Evolutionary conservation across 1,140 invertebrate genomes (phyloP).

Genomic region (Mactra quadrangularis): DNA sequence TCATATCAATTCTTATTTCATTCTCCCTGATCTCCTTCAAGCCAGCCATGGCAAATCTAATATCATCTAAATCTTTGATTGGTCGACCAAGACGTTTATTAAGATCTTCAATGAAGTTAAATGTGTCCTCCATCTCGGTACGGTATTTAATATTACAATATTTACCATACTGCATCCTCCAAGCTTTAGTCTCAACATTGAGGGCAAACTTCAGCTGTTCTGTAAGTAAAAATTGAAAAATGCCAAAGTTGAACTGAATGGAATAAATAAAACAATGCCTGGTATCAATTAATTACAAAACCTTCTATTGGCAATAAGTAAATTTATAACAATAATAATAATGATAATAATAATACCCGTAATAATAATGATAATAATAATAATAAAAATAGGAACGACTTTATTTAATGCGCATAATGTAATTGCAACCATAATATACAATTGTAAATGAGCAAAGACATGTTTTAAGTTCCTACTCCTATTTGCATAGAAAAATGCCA

Average conservation of each 20-base stretch:
- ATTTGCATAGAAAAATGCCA: too few species aligned
- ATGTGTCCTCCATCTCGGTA: conserved; percentile 97
- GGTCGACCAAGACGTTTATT: conserved; percentile 93
- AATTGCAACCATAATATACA: too few species aligned
- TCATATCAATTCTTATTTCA: conserved; percentile 97
- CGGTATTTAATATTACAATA: conserved; percentile 96
- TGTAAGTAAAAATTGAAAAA: conserved; percentile 81
- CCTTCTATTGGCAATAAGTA: too few species aligned
- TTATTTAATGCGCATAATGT: too few species aligned
- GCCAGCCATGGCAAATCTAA: conserved; percentile 96
- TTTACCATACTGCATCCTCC: conserved; percentile 93
- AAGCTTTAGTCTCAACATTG: conserved; percentile 92
- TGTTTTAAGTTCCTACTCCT: too few species aligned
- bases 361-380: too few species aligned
- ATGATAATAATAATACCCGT: too few species aligned
- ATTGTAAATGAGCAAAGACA: too few species aligned
- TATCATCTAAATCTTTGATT: conserved; percentile 96
- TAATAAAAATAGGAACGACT: too few species aligned
- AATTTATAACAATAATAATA: too few species aligned
- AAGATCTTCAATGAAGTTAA: conserved; percentile 96
- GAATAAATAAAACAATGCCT: neutral
- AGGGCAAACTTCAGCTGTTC: conserved; percentile 95
- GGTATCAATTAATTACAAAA: too few species aligned
- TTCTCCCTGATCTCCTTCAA: conserved; percentile 96
- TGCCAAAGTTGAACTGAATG: neutral